Base-by-base conservation (phyloP, 2,113 vertebrate genomes). In the Diglossa brunneiventris region DNA sequence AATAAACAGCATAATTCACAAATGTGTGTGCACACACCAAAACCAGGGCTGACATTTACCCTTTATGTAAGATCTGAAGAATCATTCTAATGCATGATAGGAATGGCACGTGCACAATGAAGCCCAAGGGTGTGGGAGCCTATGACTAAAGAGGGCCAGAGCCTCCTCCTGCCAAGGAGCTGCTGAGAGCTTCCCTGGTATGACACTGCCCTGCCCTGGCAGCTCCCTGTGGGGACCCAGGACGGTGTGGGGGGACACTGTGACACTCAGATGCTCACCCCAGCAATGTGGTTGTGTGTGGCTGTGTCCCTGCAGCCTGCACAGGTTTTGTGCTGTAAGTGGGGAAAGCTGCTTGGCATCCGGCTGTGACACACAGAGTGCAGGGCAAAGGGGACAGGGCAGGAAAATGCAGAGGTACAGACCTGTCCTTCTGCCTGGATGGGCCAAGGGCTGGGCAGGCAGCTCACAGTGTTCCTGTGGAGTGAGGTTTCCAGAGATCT, bases 61-160 rank as follows among this genome's bases (percentile, higher is more conserved):
- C 85, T 94, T 95, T 93, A 91, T 96, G 87, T 97, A 97, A 95
- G 83, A 79, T 58, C 68, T 94, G 87, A 41, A 91, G 94, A 89
- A 87, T 89, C 76, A 39, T 96, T 93, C 94, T 41, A 95, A 73
- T 50, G 68, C 68, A n/a, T 50, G 83, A 77, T 44, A 70, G 91
- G 89, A 90, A 77, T 91, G 94, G 93, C 90, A 96, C 63, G 52
- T 96, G 96, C 62, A 66, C 90, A 90, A 50, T 85, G 61, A 82
- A 94, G 89, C 79, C 90, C 4, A 77, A 72, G 94, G 95, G 83
- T 80, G 94, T 91, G 89, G 84, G 73, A 90, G 66, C 61, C 63
- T 6, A 17, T 96, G 92, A 94, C 91, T 97, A 85, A 95, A 35
- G 91, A 69, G 80, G 68, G 86, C 78, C 88, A 87, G 26, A 68